A percentile compares a stretch with the other conserved stretches of the same genome.
Conservation (phyloP, 2,888 invertebrate genomes). For the Hirtodrosophila confusa region DNA sequence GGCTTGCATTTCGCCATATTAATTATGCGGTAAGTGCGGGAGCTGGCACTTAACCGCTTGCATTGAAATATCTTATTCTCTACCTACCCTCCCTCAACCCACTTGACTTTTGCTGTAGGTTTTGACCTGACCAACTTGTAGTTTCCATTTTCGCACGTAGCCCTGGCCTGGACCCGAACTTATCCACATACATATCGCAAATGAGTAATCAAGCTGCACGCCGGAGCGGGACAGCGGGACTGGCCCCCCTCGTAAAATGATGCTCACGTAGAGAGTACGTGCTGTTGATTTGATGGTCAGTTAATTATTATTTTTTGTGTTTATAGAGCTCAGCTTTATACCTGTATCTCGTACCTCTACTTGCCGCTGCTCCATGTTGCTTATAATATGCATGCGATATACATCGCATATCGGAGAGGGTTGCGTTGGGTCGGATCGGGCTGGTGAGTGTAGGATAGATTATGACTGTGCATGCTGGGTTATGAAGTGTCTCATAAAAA, state of each 20-base stretch:
- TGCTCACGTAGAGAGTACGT: conserved; percentile 84
- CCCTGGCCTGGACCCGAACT: conserved; percentile 38
- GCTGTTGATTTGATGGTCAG: conserved; percentile 84
- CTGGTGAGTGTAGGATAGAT: conserved; percentile 48
- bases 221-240: conserved; percentile 43
- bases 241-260: conserved; percentile 72
- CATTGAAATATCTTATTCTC: conserved; percentile 17
- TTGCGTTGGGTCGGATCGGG: conserved; percentile 13
- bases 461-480: conserved; percentile 41
- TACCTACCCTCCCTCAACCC: conserved; percentile 7
- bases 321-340: conserved; percentile 57
- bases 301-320: conserved; percentile 81
- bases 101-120: conserved; percentile 69
- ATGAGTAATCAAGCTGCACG: conserved; percentile 65
- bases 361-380: conserved; percentile 5
- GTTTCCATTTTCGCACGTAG: conserved; percentile 74
- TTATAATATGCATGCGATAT: conserved; percentile 61
- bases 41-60: conserved; percentile 59
- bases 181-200: conserved; percentile 65
- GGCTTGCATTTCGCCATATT: conserved; percentile 70
- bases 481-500: conserved; percentile 68
- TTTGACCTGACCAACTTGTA: conserved; percentile 53
- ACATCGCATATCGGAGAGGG: conserved; percentile 50
- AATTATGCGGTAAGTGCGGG: conserved; percentile 69
- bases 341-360: conserved; percentile 1